These are phyloP conservation scores for Drosophila dunni DNA, from an alignment of 1,140 invertebrate genomes.

Conservation along the genomic window DNA sequence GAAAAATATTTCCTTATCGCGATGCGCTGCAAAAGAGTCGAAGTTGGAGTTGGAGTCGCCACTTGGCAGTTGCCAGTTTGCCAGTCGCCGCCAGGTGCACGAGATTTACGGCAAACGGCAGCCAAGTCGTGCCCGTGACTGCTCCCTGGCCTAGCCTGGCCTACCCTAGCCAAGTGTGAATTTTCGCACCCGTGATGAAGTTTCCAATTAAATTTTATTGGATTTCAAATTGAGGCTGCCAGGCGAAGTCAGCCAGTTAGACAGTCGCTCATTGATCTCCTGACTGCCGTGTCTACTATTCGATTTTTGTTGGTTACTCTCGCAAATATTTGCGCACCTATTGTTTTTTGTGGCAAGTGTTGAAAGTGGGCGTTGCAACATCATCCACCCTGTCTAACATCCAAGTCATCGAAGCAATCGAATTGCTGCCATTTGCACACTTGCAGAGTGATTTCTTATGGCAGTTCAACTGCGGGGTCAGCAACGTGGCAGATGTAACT, in stretches of 20 bases:
- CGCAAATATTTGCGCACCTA: slow-evolving; percentile 79
- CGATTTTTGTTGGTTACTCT: slow-evolving; percentile 24
- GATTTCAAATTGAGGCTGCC: slow-evolving; percentile 78
- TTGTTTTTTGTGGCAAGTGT: slow-evolving; percentile 75
- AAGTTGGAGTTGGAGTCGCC: slow-evolving; percentile 7
- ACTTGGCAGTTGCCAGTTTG: slow-evolving; percentile 43
- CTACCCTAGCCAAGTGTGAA: slow-evolving; percentile 67
- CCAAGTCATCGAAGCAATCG: slow-evolving; percentile 11
- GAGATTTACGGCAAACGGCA: slow-evolving; percentile 81
- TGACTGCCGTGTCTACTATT: slow-evolving; percentile 37
- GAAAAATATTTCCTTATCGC: slow-evolving; percentile 81
- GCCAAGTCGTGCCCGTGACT: slow-evolving; percentile 70
- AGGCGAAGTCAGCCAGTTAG: slow-evolving; percentile 37
- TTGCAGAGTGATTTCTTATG: slow-evolving; percentile 77
- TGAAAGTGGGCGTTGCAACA: slow-evolving; percentile 74
- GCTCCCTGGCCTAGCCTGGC: slow-evolving; percentile 52
- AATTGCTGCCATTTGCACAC: slow-evolving; percentile 26
- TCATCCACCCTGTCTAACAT: neutral
- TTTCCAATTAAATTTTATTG: slow-evolving; percentile 84
- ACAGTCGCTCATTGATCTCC: slow-evolving; percentile 56
- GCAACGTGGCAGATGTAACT: slow-evolving; percentile 65
- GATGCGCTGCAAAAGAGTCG: slow-evolving; percentile 55
- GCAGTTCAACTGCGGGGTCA: slow-evolving; percentile 75
- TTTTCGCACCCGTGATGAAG: slow-evolving; percentile 84
- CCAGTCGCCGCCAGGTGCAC: slow-evolving; percentile 58